These are phyloP conservation scores for Myotis davidii DNA, from an alignment of 2,113 vertebrate genomes.

Conservation along the genomic window DNA sequence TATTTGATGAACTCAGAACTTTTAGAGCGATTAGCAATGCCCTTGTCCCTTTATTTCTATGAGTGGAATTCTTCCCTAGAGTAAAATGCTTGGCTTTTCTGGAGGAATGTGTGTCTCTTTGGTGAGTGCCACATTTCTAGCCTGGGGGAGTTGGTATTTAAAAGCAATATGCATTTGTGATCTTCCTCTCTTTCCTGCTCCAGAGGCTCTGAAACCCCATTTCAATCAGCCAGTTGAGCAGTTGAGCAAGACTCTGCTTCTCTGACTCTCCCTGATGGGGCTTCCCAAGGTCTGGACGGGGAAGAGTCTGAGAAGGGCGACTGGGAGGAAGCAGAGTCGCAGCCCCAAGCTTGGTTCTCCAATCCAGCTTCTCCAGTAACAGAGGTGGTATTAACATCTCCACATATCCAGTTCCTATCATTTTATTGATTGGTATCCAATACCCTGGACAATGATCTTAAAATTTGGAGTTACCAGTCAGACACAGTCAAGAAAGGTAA, in stretches of 20 bases:
- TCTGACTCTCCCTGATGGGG: background rate
- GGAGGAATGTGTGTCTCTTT: background rate
- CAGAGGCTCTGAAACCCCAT: background rate
- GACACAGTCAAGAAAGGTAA: background rate
- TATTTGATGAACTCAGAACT: background rate
- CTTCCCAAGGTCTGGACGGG: background rate
- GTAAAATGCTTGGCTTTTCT: background rate
- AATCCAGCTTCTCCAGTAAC: background rate
- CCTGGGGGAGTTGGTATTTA: background rate
- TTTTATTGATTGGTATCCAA: background rate
- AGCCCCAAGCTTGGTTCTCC: background rate
- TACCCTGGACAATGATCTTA: background rate
- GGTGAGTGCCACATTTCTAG: background rate
- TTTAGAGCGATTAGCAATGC: background rate
- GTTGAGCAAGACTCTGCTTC: background rate
- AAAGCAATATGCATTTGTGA: background rate
- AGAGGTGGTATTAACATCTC: background rate
- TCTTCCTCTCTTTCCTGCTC: background rate
- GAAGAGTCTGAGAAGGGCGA: background rate
- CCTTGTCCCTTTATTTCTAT: background rate
- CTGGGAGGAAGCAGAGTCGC: background rate
- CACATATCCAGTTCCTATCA: background rate
- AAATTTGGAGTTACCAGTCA: background rate
- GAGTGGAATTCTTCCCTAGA: background rate
- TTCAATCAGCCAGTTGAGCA: background rate